A percentile compares a stretch with the other conserved stretches of the same genome.
These are phyloP conservation scores for Hydroisotoma schaefferi DNA, from an alignment of 2,888 invertebrate genomes.

Conservation along the genomic window DNA sequence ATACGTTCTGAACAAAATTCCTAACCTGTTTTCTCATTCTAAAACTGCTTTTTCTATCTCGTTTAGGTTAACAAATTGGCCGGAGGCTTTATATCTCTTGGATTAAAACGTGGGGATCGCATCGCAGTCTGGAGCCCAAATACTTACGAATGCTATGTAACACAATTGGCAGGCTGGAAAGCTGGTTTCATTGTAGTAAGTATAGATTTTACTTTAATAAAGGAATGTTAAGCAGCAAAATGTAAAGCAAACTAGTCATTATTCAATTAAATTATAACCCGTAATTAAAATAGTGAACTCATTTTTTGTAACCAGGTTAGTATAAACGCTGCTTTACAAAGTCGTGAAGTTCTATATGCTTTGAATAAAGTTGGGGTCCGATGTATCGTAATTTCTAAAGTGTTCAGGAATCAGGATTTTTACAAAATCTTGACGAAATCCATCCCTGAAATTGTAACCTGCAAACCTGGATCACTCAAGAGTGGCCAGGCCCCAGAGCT, in stretches of 20 bases:
- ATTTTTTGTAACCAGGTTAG: conserved; percentile 58
- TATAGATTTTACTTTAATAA: not conserved
- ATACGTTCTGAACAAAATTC: no score
- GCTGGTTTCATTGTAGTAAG: conserved; percentile 68
- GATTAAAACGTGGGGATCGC: conserved; percentile 67
- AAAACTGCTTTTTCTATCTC: no score
- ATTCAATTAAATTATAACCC: no score
- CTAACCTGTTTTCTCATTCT: no score
- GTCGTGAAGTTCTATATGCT: conserved; percentile 66
- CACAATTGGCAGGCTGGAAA: conserved; percentile 67
- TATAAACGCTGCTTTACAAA: conserved; percentile 71
- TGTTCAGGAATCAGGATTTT: conserved; percentile 64
- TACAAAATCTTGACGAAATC: conserved; percentile 61
- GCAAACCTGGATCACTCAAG: conserved; percentile 56
- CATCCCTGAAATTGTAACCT: conserved; percentile 59
- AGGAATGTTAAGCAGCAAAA: no score
- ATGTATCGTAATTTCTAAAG: conserved; percentile 63
- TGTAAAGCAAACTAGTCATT: no score
- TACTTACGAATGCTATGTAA: conserved; percentile 68
- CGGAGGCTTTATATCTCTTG: conserved; percentile 65
- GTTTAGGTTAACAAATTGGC: conserved; percentile 66
- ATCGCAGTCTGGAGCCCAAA: conserved; percentile 79
- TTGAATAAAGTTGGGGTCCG: conserved; percentile 67
- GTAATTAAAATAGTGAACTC: not conserved
- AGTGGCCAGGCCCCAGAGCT: conserved; percentile 58